A percentile compares a stretch with the other conserved stretches of the same genome.
These are phyloP conservation scores for Chiridota heheva DNA, from an alignment of 35 echinoderm and acorn worm species.

Conservation along the genomic window DNA sequence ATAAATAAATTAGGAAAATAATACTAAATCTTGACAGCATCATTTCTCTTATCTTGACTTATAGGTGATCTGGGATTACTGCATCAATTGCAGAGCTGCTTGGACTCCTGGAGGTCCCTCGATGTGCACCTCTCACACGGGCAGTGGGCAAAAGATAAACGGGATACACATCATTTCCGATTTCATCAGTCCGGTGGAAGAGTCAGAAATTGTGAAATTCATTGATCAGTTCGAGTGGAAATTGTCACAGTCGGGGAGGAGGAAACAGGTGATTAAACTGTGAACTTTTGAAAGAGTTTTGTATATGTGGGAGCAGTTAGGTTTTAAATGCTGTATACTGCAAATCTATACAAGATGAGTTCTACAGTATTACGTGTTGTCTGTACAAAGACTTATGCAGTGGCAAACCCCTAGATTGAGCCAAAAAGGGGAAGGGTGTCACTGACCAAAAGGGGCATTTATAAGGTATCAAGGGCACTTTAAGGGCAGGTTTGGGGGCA, in stretches of 20 bases:
- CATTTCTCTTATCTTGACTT: too few relatives aligned
- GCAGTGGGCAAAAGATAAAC: conserved; percentile 37
- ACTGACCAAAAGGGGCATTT: too few relatives aligned
- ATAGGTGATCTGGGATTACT: conserved; percentile 48
- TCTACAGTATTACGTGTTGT: too few relatives aligned
- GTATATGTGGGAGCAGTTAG: neutral
- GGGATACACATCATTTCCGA: conserved; percentile 67
- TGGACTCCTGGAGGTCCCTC: neutral
- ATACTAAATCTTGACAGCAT: too few relatives aligned
- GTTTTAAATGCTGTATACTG: neutral
- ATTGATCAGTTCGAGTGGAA: conserved; percentile 82
- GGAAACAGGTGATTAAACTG: conserved; percentile 63
- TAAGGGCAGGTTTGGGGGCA: too few relatives aligned
- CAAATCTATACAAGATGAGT: too few relatives aligned
- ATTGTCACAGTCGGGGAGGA: conserved; percentile 83
- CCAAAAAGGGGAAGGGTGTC: too few relatives aligned
- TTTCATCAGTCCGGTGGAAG: conserved; percentile 65
- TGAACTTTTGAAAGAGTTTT: neutral
- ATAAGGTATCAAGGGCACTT: too few relatives aligned
- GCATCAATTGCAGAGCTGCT: conserved; percentile 12
- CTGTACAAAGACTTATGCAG: too few relatives aligned
- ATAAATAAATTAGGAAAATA: too few relatives aligned
- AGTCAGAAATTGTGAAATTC: conserved; percentile 34
- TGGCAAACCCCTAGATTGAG: too few relatives aligned
- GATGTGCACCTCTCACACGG: conserved; percentile 10